Percentiles rank a stretch among this genome's conserved stretches.
phyloP scores from a whole-genome alignment of 1,140 invertebrate species.

The Diabrotica undecimpunctata region DNA sequence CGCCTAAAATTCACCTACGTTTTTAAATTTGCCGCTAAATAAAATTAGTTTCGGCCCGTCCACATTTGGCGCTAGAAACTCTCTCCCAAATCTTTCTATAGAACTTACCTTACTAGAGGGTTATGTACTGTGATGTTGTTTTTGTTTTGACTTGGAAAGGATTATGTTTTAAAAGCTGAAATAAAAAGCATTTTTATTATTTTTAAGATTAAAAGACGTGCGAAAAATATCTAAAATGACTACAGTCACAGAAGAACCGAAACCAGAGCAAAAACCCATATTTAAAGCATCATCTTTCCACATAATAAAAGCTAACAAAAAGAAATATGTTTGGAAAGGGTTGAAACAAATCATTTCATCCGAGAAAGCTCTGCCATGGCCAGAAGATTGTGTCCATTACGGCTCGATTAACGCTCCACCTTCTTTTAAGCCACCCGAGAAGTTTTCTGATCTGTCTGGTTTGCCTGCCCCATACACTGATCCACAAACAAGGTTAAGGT shows the following conservation, averaged over 20 bases:
- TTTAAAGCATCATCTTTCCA: slow-evolving; percentile 43
- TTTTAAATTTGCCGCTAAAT: no score
- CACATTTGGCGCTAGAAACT: no score
- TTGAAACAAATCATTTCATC: slow-evolving; percentile 74
- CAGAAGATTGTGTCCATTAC: slow-evolving; percentile 65
- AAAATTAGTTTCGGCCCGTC: no score
- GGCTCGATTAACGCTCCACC: slow-evolving; percentile 85
- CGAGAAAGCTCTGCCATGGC: slow-evolving; percentile 68
- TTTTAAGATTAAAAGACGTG: no score
- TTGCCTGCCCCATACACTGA: slow-evolving; percentile 82
- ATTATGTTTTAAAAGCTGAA: no score
- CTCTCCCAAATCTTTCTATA: no score
- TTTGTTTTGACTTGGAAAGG: no score
- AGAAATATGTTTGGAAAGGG: slow-evolving; percentile 72
- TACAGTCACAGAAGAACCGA: slow-evolving; percentile 30
- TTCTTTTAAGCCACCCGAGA: slow-evolving; percentile 85
- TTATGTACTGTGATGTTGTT: no score
- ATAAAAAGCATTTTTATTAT: no score
- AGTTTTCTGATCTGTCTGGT: slow-evolving; percentile 91
- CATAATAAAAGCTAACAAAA: slow-evolving; percentile 49
- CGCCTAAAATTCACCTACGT: no score
- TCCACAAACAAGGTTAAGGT: slow-evolving; percentile 84
- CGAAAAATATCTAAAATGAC: slow-evolving; percentile 34
- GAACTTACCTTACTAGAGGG: no score
- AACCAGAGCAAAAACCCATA: slow-evolving; percentile 35